phyloP scores from a whole-genome alignment of 64 coral and sea anemone species.

The Porites australiensis region DNA sequence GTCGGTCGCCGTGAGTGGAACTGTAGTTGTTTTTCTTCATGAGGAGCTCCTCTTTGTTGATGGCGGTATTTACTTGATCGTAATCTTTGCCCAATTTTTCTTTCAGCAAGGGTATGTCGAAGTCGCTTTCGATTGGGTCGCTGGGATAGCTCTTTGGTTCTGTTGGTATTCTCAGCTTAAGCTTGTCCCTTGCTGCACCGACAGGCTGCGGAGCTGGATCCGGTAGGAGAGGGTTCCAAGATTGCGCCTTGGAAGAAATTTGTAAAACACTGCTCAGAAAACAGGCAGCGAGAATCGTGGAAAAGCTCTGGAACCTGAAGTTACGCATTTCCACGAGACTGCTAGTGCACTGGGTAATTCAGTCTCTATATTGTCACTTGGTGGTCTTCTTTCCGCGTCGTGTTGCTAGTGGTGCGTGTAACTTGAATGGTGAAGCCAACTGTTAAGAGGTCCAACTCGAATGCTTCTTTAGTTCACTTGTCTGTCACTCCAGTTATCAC shows the following conservation, averaged over 20 bases:
- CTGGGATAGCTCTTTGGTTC: conserved; percentile 44
- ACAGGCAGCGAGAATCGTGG: not conserved
- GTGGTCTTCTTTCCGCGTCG: not conserved
- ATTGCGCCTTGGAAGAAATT: conserved; percentile 6
- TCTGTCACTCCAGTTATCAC: conserved; percentile 37
- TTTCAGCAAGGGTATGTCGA: conserved; percentile 23
- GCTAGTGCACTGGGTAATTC: not conserved
- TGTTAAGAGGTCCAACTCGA: conserved; percentile 20
- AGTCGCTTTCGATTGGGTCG: conserved; percentile 62
- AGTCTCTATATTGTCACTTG: not conserved
- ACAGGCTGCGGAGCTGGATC: not conserved
- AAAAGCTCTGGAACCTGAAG: not conserved
- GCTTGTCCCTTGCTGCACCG: conserved; percentile 23
- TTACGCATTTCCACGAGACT: conserved; percentile 12
- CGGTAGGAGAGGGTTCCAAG: conserved; percentile 13
- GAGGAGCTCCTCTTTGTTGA: conserved; percentile 72
- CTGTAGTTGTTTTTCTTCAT: conserved; percentile 64
- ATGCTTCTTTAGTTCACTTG: conserved; percentile 8
- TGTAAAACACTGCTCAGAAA: conserved; percentile 46
- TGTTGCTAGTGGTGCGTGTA: not conserved
- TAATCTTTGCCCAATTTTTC: conserved; percentile 56
- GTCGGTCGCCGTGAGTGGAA: not conserved
- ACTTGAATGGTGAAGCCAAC: not conserved
- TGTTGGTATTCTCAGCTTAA: conserved; percentile 14
- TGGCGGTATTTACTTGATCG: conserved; percentile 51